These are phyloP conservation scores for Pristionchus maxplancki DNA, from an alignment of 2,888 invertebrate genomes.

Conservation along the genomic window DNA sequence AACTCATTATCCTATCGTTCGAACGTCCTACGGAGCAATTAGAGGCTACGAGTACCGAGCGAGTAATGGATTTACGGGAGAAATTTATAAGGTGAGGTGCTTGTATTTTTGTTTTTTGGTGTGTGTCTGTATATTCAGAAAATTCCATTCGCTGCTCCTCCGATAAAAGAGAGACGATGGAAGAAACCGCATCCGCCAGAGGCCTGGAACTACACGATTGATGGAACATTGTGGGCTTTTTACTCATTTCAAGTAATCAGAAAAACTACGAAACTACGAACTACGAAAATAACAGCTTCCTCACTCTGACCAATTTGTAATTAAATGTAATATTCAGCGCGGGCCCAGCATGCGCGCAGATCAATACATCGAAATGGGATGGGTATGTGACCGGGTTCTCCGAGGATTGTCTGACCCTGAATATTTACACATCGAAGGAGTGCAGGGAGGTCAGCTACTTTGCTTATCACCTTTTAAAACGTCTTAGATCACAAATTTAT, in stretches of 20 bases:
- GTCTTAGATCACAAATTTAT: neutral
- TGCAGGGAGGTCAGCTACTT: neutral
- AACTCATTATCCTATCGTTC: neutral
- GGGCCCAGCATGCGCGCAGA: neutral
- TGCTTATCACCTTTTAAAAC: neutral
- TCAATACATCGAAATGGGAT: neutral
- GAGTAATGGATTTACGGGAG: neutral
- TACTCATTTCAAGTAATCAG: neutral
- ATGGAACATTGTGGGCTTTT: constrained; percentile 8
- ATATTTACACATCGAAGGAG: constrained; percentile 13
- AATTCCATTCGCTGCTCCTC: neutral
- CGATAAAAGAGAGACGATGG: neutral
- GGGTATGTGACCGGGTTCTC: neutral
- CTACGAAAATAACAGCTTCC: no score
- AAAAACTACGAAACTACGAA: no score
- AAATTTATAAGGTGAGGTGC: constrained; percentile 27
- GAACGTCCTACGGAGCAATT: neutral
- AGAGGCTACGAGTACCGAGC: neutral
- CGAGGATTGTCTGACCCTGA: constrained; percentile 40
- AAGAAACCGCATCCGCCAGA: neutral
- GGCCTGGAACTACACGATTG: neutral
- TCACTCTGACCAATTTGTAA: neutral
- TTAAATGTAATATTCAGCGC: neutral
- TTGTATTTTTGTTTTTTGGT: no score
- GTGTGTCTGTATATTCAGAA: neutral